A percentile compares a stretch with the other conserved stretches of the same genome.
Evolutionary conservation across 2,113 vertebrate genomes (phyloP).

Genomic region (Cyanoliseus patagonus): DNA sequence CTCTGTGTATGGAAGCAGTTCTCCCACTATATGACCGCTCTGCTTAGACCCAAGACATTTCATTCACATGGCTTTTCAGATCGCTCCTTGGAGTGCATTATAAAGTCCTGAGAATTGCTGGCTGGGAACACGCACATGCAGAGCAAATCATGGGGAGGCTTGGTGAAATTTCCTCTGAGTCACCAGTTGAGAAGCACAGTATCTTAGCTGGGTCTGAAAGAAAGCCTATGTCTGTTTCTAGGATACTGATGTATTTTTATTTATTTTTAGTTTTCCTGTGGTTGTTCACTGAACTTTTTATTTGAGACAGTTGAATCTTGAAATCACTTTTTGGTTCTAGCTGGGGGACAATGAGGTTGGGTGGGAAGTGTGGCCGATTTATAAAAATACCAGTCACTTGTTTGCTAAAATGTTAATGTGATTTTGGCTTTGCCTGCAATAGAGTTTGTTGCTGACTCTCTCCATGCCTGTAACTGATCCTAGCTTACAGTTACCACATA

Average conservation of each 20-base stretch:
- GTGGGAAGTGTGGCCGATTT: neutral
- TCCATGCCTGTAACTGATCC: neutral
- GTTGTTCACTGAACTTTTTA: neutral
- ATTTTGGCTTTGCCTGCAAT: neutral
- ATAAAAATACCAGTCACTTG: neutral
- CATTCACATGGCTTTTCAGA: neutral
- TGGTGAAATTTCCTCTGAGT: neutral
- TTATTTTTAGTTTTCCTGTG: neutral
- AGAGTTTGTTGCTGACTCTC: neutral
- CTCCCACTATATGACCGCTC: accelerated
- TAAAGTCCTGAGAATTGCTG: neutral
- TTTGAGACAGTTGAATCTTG: neutral
- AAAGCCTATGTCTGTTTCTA: neutral
- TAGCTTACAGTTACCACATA: neutral
- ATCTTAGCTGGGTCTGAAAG: neutral
- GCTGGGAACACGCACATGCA: accelerated
- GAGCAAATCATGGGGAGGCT: accelerated
- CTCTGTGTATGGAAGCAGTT: neutral
- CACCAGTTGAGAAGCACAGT: neutral
- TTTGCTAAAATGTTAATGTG: neutral
- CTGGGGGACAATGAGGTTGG: neutral
- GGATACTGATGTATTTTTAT: neutral
- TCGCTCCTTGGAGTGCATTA: neutral
- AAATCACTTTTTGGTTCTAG: neutral
- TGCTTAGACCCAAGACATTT: neutral